Evolutionary conservation across 2,888 invertebrate genomes (phyloP).

Genomic region (Criorhina ranunculi): DNA sequence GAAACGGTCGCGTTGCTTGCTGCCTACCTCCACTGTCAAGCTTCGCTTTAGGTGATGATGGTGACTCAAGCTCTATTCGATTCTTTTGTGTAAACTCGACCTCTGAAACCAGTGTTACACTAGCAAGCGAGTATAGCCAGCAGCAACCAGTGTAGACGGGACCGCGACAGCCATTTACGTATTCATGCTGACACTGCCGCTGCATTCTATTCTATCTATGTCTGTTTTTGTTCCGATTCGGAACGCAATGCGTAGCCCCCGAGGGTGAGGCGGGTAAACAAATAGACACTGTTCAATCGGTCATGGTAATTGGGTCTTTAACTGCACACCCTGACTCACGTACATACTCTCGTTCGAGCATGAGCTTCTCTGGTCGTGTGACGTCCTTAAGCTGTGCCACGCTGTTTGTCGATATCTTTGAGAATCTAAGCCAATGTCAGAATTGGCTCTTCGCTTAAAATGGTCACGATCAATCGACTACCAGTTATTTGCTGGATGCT

Average conservation of each 20-base stretch:
- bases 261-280: constrained; percentile 22
- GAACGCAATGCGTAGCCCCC: constrained; percentile 63
- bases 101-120: constrained; percentile 30
- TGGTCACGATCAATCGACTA: constrained; percentile 74
- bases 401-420: constrained; percentile 68
- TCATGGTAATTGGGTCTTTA: constrained; percentile 75
- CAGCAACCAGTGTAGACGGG: constrained; percentile 50
- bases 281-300: constrained; percentile 65
- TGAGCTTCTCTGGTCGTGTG: constrained; percentile 25
- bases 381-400: constrained; percentile 57
- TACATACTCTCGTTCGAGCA: not conserved
- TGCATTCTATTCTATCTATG: constrained; percentile 46
- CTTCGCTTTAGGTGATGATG: constrained; percentile 20
- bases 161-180: constrained; percentile 61
- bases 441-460: constrained; percentile 67
- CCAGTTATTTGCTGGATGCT: constrained; percentile 55
- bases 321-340: constrained; percentile 24
- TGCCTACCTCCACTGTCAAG: not conserved
- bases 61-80: constrained; percentile 55
- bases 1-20: constrained; percentile 19
- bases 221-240: constrained; percentile 60
- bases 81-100: constrained; percentile 32
- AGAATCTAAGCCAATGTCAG: constrained; percentile 76
- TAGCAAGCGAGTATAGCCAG: constrained; percentile 34
- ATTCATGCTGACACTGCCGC: constrained; percentile 26